Evolutionary conservation across 2,797 vertebrate species (phyloP).

Genomic region (Dipus sagitta): DNA sequence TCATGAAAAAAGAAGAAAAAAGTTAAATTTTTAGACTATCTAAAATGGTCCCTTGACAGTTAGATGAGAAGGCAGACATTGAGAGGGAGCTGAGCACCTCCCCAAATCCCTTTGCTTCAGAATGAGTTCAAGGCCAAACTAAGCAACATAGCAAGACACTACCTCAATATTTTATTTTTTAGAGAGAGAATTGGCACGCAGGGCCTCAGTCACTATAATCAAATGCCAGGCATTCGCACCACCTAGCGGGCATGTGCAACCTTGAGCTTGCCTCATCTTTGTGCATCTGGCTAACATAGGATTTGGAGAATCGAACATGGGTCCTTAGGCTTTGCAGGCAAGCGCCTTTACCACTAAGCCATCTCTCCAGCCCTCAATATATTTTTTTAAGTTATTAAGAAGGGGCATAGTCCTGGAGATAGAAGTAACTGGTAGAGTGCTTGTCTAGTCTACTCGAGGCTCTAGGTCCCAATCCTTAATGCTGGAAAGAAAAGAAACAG

Average conservation of each 20-base stretch:
- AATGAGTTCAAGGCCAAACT: background rate
- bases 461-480: background rate
- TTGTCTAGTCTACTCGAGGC: background rate
- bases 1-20: conserved; percentile 33
- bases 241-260: too few relatives aligned
- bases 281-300: too few relatives aligned
- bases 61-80: background rate
- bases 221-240: too few relatives aligned
- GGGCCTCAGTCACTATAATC: too few relatives aligned
- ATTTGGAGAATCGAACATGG: too few relatives aligned
- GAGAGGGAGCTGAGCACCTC: conserved; percentile 28
- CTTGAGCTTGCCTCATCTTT: too few relatives aligned
- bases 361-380: background rate
- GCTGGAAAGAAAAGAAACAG: background rate
- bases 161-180: background rate
- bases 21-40: conserved; percentile 27
- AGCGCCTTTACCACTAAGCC: too few relatives aligned
- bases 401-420: background rate
- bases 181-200: too few relatives aligned
- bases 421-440: background rate
- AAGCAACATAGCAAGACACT: background rate
- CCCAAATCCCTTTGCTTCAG: background rate
- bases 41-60: conserved; percentile 35
- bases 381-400: background rate
- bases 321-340: too few relatives aligned